Conservation (phyloP, 2,797 vertebrate species). For the Ctenosaura bakeri region DNA sequence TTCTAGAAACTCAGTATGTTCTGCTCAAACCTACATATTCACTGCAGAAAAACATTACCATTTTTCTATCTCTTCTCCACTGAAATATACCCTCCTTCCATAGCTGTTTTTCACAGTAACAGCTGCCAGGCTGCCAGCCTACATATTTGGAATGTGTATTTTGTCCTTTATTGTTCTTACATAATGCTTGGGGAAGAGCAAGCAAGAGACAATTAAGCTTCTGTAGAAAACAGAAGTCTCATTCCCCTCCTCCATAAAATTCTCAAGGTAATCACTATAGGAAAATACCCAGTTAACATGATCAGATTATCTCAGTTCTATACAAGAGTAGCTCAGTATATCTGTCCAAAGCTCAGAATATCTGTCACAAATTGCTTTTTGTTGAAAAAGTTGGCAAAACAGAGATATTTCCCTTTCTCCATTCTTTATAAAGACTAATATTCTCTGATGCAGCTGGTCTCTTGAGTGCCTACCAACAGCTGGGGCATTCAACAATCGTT, state of each 20-base stretch:
- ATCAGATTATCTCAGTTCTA: not conserved
- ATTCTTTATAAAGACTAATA: slow-evolving; percentile 5
- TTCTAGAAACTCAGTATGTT: not conserved
- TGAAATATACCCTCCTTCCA: not conserved
- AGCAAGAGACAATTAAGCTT: not conserved
- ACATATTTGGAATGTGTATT: not conserved
- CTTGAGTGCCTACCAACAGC: slow-evolving; percentile 35
- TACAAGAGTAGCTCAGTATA: not conserved
- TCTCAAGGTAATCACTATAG: not conserved
- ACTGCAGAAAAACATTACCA: not conserved
- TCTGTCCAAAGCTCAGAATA: not conserved
- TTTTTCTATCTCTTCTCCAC: not conserved
- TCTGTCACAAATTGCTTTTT: not conserved
- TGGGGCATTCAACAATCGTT: slow-evolving; percentile 25
- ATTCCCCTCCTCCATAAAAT: not conserved
- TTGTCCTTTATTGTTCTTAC: not conserved
- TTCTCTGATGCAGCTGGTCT: slow-evolving; percentile 12
- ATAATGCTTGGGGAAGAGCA: not conserved
- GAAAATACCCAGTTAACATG: not conserved
- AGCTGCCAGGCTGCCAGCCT: not conserved
- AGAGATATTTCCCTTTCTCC: not conserved
- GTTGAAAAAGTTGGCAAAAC: slow-evolving; percentile 3
- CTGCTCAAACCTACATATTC: not conserved
- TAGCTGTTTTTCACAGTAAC: not conserved
- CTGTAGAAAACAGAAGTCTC: not conserved